Percentiles rank a stretch among this genome's conserved stretches.
These are phyloP conservation scores for Grus americana DNA, from an alignment of 2,113 vertebrate species.

Conservation along the genomic window DNA sequence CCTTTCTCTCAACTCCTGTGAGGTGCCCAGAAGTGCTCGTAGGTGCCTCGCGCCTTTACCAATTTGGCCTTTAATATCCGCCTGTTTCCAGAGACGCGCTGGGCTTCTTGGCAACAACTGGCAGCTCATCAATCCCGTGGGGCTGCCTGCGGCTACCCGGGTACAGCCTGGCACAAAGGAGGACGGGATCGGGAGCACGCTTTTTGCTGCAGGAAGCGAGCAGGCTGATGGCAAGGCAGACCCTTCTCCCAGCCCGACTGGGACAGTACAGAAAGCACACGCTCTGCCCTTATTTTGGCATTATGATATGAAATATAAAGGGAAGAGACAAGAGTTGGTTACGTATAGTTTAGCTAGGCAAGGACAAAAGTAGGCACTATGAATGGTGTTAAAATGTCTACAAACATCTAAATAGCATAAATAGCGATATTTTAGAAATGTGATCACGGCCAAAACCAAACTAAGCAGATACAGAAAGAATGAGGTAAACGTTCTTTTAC, in stretches of 20 bases:
- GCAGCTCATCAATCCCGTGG: not conserved
- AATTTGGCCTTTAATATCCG: not conserved
- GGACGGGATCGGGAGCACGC: not conserved
- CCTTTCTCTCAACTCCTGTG: not conserved
- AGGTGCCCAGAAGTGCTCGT: not conserved
- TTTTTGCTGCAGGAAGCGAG: not conserved
- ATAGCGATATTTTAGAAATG: not conserved
- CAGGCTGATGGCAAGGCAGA: not conserved
- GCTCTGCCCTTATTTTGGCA: not conserved
- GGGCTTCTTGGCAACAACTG: not conserved
- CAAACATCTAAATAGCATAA: not conserved
- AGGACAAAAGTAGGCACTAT: not conserved
- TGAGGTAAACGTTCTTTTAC: not conserved
- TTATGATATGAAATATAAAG: not conserved
- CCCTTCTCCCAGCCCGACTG: fast-evolving
- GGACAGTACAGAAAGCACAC: not conserved
- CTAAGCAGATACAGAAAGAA: not conserved
- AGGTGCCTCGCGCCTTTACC: not conserved
- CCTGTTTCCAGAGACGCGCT: not conserved
- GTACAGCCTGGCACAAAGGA: not conserved
- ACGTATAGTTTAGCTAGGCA: not conserved
- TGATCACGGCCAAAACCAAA: not conserved
- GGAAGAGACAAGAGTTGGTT: not conserved
- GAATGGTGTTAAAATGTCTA: not conserved
- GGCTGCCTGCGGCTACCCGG: not conserved